Percentiles rank a stretch among this genome's conserved stretches.
Evolutionary conservation across 2,797 vertebrate species (phyloP).

Genomic region (Cynopterus sphinx): DNA sequence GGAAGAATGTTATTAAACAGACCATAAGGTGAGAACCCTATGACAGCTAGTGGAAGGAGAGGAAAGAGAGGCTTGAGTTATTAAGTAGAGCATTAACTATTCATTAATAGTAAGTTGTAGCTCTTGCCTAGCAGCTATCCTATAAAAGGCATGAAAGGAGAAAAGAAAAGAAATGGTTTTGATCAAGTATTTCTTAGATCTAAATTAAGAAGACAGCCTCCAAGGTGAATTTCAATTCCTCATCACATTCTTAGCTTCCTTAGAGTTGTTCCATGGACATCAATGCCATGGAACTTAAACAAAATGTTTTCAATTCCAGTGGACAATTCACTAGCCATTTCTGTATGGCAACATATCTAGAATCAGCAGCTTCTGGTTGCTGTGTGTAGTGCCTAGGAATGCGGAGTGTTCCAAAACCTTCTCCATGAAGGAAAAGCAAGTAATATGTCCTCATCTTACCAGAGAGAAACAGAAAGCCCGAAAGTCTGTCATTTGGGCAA

Average conservation of each 20-base stretch:
- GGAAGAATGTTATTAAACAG: neutral
- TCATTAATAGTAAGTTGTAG: constrained; percentile 7
- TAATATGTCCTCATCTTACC: neutral
- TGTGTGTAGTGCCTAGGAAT: neutral
- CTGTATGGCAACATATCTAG: neutral
- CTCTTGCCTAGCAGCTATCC: constrained; percentile 1
- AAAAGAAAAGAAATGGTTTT: constrained; percentile 39
- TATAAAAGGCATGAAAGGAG: neutral
- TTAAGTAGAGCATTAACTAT: constrained; percentile 31
- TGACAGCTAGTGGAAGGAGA: neutral
- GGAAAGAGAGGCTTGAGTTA: neutral
- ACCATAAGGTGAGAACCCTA: neutral
- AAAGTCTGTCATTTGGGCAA: neutral
- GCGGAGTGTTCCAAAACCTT: neutral
- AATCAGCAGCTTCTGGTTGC: neutral
- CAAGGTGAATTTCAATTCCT: constrained; percentile 46
- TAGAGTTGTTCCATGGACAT: neutral
- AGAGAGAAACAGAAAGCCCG: neutral
- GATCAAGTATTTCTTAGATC: constrained; percentile 56
- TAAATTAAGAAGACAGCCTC: constrained; percentile 43
- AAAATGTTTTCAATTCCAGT: neutral
- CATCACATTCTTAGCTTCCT: neutral
- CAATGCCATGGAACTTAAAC: neutral
- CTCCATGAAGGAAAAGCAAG: neutral
- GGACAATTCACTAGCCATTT: neutral